Evolutionary conservation across 2,797 vertebrate species (phyloP).

Genomic region (Rhincodon typus): DNA sequence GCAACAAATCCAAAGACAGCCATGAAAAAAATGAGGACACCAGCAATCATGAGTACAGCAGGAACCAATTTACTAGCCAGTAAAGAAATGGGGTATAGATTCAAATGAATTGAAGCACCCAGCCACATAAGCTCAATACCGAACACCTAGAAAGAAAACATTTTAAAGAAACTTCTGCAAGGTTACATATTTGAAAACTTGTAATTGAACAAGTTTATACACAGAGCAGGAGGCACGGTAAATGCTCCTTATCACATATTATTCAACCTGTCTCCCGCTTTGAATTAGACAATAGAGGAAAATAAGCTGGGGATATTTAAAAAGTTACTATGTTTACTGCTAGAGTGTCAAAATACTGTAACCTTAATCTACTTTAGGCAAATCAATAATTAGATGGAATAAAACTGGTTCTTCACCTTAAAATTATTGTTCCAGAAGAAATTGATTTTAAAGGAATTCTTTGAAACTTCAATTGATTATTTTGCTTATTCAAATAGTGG

Average conservation of each 20-base stretch:
- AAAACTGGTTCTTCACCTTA: not conserved
- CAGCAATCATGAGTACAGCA: conserved; percentile 42
- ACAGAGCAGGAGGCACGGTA: not conserved
- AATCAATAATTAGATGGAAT: not conserved
- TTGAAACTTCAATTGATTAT: not conserved
- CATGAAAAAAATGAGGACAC: conserved; percentile 44
- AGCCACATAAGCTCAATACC: conserved; percentile 43
- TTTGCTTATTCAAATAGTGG: not conserved
- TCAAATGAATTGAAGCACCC: conserved; percentile 43
- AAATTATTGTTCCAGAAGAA: not conserved
- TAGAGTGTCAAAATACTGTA: not conserved
- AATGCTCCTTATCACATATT: not conserved
- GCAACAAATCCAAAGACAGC: conserved; percentile 45
- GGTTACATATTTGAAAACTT: not conserved
- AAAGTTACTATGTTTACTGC: not conserved
- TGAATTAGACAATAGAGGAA: not conserved
- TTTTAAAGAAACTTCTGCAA: too few species aligned
- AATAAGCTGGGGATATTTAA: not conserved
- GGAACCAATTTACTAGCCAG: conserved; percentile 41
- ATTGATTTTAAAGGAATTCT: not conserved
- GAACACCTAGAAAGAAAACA: conserved; percentile 28
- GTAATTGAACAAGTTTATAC: not conserved
- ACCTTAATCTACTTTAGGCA: not conserved
- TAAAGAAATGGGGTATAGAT: conserved; percentile 41
- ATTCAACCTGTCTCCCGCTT: not conserved